Conservation (phyloP, 2,888 invertebrate species). For the Dioctria linearis region DNA sequence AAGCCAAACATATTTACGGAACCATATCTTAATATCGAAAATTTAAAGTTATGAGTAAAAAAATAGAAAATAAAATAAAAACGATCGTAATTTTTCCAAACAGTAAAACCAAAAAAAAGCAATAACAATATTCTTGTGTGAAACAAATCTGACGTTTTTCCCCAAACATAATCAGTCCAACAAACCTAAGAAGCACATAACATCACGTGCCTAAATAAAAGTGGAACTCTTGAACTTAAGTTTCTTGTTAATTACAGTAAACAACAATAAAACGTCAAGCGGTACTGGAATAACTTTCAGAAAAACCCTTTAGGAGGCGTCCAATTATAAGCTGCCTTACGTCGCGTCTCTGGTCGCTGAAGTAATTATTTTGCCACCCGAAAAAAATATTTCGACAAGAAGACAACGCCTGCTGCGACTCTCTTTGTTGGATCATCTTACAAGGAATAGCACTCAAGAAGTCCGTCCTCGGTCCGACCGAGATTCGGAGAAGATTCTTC, state of each 20-base stretch:
- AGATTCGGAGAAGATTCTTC: background rate
- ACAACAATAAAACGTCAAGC: constrained; percentile 17
- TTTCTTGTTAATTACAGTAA: constrained; percentile 19
- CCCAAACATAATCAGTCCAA: too few species aligned
- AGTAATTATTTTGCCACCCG: constrained; percentile 39
- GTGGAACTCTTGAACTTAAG: background rate
- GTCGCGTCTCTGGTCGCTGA: background rate
- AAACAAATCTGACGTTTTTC: too few species aligned
- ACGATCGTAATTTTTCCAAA: too few species aligned
- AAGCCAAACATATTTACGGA: too few species aligned
- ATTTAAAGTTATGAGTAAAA: too few species aligned
- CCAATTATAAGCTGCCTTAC: constrained; percentile 18
- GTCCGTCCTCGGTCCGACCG: too few species aligned
- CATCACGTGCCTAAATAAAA: background rate
- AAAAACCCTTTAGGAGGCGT: constrained; percentile 22
- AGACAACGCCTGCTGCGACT: constrained; percentile 15
- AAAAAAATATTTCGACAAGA: constrained; percentile 44
- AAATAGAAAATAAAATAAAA: too few species aligned
- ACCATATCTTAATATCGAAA: too few species aligned
- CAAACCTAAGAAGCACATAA: too few species aligned
- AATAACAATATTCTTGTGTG: too few species aligned
- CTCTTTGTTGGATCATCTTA: constrained; percentile 25
- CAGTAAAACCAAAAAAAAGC: too few species aligned
- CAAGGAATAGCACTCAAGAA: background rate
- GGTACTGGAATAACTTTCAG: constrained; percentile 19